Evolutionary conservation across 2,888 invertebrate species (phyloP), one percentile per base, ranked within the genome.

Genomic region (Melipona beecheii): DNA sequence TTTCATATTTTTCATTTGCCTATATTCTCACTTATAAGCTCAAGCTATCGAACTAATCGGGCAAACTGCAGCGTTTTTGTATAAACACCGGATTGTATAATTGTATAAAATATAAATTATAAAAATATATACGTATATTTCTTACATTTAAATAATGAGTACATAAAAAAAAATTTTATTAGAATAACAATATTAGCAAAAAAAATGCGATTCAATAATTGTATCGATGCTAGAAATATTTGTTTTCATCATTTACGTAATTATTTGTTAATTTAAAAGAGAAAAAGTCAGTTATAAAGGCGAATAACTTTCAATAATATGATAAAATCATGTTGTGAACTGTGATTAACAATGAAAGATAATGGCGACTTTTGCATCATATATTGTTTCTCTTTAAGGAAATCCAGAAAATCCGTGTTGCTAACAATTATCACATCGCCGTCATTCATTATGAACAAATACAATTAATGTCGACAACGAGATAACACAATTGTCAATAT

Each of bases 351-450:
- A 31, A 31, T 27, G 0, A 64, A n/a, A 36, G 19, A 66, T 27
- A 75, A 78, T 75, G 54, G 52, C 62, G 54, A 27, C 17, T 27
- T 56, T 65, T 68, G 66, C 52, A n/a, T 64, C 72, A 56, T 6
- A 49, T 70, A 73, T 76, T 69, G 49, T 62, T 70, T 64, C 73
- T 31, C 58, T 54, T 66, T 60, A 19, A 64, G 43, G 75, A 54
- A 66, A 50, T 70, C 60, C 66, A 62, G 78, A 68, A 75, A 31
- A 31, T 60, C 62, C 58, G 31, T 65, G 68, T 70, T 77, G 75
- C 66, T 77, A 70, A 86, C 79, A 83, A 87, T 86, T 86, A 83
- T 83, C 74, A 65, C 75, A 71, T 84, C 68, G 78, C 70, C 82
- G 78, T 58, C 75, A 81, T 86, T 84, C 84, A 78, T 52, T 52